Base-by-base conservation (phyloP, 2,113 vertebrate genomes). In the Cryptomyrus ogoouensis region DNA sequence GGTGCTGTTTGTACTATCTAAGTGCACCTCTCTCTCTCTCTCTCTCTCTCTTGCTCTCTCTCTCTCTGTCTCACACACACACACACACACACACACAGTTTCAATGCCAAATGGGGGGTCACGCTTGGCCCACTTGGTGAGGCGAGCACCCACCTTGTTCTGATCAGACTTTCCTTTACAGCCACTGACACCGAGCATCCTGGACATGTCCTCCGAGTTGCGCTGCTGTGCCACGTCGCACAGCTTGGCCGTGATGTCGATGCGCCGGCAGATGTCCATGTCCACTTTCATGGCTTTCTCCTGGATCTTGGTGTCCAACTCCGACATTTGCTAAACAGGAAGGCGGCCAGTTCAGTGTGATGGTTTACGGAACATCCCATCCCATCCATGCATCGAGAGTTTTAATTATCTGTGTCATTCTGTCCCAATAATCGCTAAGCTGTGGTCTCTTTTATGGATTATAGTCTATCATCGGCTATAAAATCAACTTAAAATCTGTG, bases 281-380 rank as follows among this genome's bases (percentile, higher is more conserved):
- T 98, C 97, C 94, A 98, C 97, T 94, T 96, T 97, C 97, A 97
- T 98, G 93, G 97, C 97, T 94, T 98, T 97, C 95, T 98, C 97
- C 95, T 97, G 97, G 94, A 97, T 98, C 96, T 97, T 97, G 95
- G 96, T 96, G 96, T 98, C 97, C 96, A 98, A 95, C 93, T 98
- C 97, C 91, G 97, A 97, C 96, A 97, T 97, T 93, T 97, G 96
- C 97, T 98, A 95, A 94, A 88, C 19, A 39, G 39, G 31, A 9
- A 39, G 19, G 8, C 49, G 9, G 39, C 4, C 52, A 88, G 27
- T 15, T 62, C 8, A 62, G 8, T 9, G 56, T n/a, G 19, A 66
- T 5, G 13, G 9, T 66, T 35, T 52, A 7, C 3, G 10, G n/a
- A 24, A 46, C 58, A 47, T 10, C 21, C 24, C 19, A 58, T 58